Evolutionary conservation across 2,797 vertebrate genomes (phyloP).

Genomic region (Pseudotriccus pelzelni): DNA sequence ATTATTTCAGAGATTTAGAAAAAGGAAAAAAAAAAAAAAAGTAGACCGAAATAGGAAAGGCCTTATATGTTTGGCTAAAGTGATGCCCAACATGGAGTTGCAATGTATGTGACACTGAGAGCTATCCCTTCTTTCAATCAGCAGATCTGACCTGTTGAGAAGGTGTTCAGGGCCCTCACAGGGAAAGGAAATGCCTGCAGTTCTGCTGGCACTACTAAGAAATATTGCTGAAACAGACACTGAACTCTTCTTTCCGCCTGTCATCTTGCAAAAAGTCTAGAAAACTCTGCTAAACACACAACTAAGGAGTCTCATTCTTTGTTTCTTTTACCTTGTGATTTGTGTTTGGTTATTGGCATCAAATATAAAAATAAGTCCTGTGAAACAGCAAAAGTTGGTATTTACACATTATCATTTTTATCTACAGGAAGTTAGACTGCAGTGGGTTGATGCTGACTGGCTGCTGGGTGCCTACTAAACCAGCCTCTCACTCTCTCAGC

Average conservation of each 20-base stretch:
- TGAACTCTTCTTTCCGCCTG: not conserved
- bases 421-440: not conserved
- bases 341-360: not conserved
- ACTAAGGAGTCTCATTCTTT: not conserved
- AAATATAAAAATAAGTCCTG: not conserved
- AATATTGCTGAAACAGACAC: not conserved
- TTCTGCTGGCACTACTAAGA: not conserved
- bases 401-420: not conserved
- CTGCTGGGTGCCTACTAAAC: not conserved
- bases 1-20: not conserved
- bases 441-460: not conserved
- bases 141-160: not conserved
- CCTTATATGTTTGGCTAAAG: not conserved
- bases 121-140: not conserved
- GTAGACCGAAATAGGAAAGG: not conserved
- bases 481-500: not conserved
- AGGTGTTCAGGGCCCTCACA: not conserved
- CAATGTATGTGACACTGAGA: not conserved
- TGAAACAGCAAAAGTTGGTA: not conserved
- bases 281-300: not conserved
- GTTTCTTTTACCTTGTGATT: not conserved
- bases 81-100: not conserved
- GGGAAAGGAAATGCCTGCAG: not conserved
- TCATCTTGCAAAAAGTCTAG: not conserved
- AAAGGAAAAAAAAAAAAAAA: not conserved